Evolutionary conservation across 2,113 vertebrate genomes (phyloP).

Genomic region (Tragulus kanchil): DNA sequence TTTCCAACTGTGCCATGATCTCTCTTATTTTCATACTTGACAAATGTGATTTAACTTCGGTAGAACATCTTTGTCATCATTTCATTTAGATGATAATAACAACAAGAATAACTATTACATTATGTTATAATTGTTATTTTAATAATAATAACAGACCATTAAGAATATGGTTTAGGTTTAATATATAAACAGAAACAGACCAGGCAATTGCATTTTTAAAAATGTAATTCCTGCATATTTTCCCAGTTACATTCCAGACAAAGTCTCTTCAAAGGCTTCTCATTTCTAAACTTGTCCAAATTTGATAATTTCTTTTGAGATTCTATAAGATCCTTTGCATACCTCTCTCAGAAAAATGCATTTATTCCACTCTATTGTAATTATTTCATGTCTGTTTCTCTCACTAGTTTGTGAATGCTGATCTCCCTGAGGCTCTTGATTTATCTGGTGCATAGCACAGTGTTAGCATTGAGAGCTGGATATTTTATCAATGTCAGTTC

Average conservation of each 20-base stretch:
- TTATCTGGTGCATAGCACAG: not conserved
- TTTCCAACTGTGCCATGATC: not conserved
- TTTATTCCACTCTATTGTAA: not conserved
- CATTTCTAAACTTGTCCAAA: not conserved
- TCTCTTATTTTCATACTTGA: not conserved
- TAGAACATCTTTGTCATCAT: not conserved
- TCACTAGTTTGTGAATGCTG: not conserved
- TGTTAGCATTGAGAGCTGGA: not conserved
- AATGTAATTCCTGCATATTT: not conserved
- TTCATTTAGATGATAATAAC: not conserved
- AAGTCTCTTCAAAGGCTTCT: not conserved
- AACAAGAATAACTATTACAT: not conserved
- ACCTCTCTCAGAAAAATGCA: conserved; percentile 6
- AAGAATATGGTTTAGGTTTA: not conserved
- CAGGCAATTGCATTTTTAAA: not conserved
- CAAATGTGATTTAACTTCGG: not conserved
- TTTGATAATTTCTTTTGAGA: not conserved
- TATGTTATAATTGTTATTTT: no score
- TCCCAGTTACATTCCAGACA: not conserved
- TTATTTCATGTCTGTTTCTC: not conserved
- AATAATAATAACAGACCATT: not conserved
- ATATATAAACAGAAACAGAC: not conserved
- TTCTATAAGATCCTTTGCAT: not conserved
- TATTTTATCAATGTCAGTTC: not conserved
- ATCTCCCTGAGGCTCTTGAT: not conserved